Base-by-base conservation (phyloP, 37 sponge, comb jelly and placozoan species). In the Spongilla lacustris region DNA sequence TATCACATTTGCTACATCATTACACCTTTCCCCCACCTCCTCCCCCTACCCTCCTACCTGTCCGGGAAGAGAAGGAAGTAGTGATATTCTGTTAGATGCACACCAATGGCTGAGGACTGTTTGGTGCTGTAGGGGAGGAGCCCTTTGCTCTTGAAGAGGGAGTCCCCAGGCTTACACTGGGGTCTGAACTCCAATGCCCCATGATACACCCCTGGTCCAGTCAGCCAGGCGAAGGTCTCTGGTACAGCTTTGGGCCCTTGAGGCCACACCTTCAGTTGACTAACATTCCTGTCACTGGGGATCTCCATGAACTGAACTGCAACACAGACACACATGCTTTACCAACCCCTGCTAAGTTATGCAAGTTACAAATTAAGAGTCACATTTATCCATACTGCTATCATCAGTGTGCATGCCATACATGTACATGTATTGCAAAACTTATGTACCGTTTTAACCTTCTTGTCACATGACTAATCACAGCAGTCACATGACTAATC, bases 1-100 rank as follows among this genome's bases (percentile, higher is more conserved):
- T n/a, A n/a, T n/a, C n/a, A n/a, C n/a, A n/a, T n/a, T n/a, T n/a
- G n/a, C n/a, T n/a, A n/a, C n/a, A n/a, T n/a, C n/a, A n/a, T n/a
- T 41, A 41, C 41, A 41, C 58, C 58, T 35, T 4, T 25, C 28
- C 26, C n/a, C 3, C 4, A 27, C 66, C 11, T 24, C 13, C 38
- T 4, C 66, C 69, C 17, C 32, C 81, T 37, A 17, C 3, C 49
- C 48, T 28, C 13, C 68, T 27, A 97, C 93, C 93, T 89, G 85
- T 97, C 97, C 36, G 84, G 87, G 78, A 85, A 95, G 32, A 91
- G 85, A 13, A 97, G 83, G 4, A 97, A 23, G 68, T 82, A 84
- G 82, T 97, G 97, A 75, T 95, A 97, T 74, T 94, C 84, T 14
- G 97, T 95, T 73, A 96, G 85, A 23, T 69, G 68, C 81, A 94